Evolutionary conservation across 1,140 invertebrate species (phyloP).

Genomic region (Cyrtorhinus lividipennis): DNA sequence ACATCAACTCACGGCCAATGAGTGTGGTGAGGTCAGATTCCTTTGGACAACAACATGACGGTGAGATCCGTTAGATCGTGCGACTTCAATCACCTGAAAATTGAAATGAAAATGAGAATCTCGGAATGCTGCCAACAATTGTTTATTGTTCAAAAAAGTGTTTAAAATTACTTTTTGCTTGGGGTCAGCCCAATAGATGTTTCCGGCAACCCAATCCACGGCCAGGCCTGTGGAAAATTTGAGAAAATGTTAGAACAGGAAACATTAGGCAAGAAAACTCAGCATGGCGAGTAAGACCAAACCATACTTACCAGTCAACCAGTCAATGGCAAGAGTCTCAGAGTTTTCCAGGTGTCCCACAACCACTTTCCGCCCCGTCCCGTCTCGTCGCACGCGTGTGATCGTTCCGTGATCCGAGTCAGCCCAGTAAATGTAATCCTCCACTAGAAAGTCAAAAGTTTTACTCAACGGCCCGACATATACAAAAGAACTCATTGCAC

Average conservation of each 20-base stretch:
- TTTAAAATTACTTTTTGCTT: slow-evolving; percentile 37
- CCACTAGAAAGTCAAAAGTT: slow-evolving; percentile 29
- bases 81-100: slow-evolving; percentile 29
- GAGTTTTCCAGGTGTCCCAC: slow-evolving; percentile 39
- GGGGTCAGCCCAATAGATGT: slow-evolving; percentile 49
- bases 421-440: slow-evolving; percentile 63
- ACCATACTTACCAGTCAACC: slow-evolving; percentile 40
- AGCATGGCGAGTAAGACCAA: too few species aligned
- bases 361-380: slow-evolving; percentile 46
- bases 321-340: slow-evolving; percentile 46
- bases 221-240: slow-evolving; percentile 29
- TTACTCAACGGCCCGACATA: not conserved
- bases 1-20: slow-evolving; percentile 35
- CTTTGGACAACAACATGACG: slow-evolving; percentile 36
- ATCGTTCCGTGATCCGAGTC: slow-evolving; percentile 60
- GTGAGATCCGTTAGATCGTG: slow-evolving; percentile 34
- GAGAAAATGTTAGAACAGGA: not conserved
- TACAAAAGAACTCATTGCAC: too few species aligned
- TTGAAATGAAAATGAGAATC: not conserved
- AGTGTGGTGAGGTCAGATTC: slow-evolving; percentile 34
- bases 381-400: slow-evolving; percentile 59
- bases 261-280: not conserved
- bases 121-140: not conserved
- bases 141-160: too few species aligned
- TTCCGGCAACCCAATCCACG: slow-evolving; percentile 36